phyloP scores from a whole-genome alignment of 2,113 vertebrate genomes.

The Albula glossodonta region DNA sequence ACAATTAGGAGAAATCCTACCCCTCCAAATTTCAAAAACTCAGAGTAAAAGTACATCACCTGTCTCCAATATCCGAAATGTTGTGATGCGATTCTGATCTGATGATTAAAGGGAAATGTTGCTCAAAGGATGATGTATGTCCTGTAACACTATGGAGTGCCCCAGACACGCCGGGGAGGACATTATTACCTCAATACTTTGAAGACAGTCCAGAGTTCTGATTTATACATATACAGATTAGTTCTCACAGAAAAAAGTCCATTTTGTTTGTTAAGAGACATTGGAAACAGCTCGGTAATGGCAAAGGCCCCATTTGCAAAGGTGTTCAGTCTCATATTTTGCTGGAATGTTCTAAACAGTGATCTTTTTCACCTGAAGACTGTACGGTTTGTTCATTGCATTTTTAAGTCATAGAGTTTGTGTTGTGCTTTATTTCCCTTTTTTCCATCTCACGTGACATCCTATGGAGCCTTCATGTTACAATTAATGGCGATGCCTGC shows the following conservation, averaged over 20 bases:
- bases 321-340: not conserved
- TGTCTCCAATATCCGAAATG: constrained; percentile 30
- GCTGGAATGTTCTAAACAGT: constrained; percentile 6
- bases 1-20: constrained; percentile 1
- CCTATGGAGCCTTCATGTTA: constrained; percentile 55
- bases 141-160: not conserved
- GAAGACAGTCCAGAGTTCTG: not conserved
- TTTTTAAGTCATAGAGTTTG: constrained; percentile 38
- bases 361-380: not conserved
- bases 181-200: not conserved
- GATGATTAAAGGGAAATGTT: constrained; percentile 32
- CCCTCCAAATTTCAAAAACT: constrained; percentile 4
- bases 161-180: not conserved
- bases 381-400: constrained; percentile 50
- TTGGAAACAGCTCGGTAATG: not conserved
- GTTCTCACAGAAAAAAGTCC: not conserved
- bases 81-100: constrained; percentile 31
- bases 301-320: not conserved
- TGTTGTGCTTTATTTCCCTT: constrained; percentile 54
- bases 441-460: constrained; percentile 31
- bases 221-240: not conserved
- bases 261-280: not conserved
- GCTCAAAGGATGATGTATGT: constrained; percentile 45
- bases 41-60: constrained; percentile 22
- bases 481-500: constrained; percentile 64